Percentiles rank a stretch among this genome's conserved stretches.
Evolutionary conservation across 2,113 vertebrate species (phyloP).

Genomic region (Peucedramus taeniatus): DNA sequence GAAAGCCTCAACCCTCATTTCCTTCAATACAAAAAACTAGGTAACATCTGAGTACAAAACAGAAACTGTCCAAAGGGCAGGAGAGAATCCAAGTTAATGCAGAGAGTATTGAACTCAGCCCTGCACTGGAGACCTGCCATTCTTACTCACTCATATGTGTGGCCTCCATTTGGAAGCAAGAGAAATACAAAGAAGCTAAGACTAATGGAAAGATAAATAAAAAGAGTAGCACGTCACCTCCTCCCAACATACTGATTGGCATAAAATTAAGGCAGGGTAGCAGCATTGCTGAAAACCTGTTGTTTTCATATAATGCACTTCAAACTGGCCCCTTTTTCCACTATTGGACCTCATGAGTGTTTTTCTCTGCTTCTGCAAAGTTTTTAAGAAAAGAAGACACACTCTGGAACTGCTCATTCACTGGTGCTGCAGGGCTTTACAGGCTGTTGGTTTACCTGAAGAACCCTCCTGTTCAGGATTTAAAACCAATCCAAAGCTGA

Average conservation of each 20-base stretch:
- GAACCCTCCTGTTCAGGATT: not conserved
- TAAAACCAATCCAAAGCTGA: not conserved
- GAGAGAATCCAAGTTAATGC: not conserved
- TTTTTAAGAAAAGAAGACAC: not conserved
- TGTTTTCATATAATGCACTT: not conserved
- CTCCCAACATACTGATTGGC: not conserved
- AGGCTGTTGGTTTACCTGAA: not conserved
- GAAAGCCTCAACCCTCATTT: not conserved
- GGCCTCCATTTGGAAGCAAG: not conserved
- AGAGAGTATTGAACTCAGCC: not conserved
- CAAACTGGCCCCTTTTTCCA: not conserved
- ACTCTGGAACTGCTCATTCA: not conserved
- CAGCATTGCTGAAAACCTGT: not conserved
- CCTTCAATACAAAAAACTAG: not conserved
- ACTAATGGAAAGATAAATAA: not conserved
- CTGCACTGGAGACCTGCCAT: not conserved
- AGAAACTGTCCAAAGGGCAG: not conserved
- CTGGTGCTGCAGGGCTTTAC: not conserved
- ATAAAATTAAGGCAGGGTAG: not conserved
- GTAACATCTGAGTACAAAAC: not conserved
- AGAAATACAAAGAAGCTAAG: not conserved
- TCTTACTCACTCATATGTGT: not conserved
- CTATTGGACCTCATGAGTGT: not conserved
- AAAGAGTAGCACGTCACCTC: not conserved
- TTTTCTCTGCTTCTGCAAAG: not conserved